Evolutionary conservation across 1,140 invertebrate genomes (phyloP), one percentile per base, ranked within the genome.

Genomic region (Micrasema longulum): DNA sequence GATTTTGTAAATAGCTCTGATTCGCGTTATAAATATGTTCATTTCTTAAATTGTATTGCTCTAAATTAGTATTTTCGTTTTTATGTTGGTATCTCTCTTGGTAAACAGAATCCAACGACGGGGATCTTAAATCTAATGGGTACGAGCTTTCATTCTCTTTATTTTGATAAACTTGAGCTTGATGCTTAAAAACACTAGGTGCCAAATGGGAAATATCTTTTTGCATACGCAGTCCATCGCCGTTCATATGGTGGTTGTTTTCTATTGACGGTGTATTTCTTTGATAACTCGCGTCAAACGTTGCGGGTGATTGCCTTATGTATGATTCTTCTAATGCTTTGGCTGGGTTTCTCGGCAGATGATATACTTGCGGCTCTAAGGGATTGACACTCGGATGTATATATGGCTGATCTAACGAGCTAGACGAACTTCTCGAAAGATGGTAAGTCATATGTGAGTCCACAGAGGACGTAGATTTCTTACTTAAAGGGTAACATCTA

Each of bases 361-460:
- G 71, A 36, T 76, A 76, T 11, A 75, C 74, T 72, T 75, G 77
- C 9, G 81, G 72, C 66, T 82, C 81, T 43, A 82, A 78, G 23
- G 81, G 81, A 18, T 81, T 81, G n/a, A 80, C 77, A 68, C 80
- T 82, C 11, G 80, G 80, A 63, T 80, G 80, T 48, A 82, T 78
- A 65, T 78, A 79, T 0, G 71, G 68, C 45, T 71, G 72, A 11
- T 76, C 73, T 6, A 78, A 26, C 9, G 76, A 77, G 57, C 76
- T 76, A 23, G 78, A 78, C 0, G 77, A 77, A 48, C 77, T 78
- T 31, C 76, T 75, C n/a, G 78, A 78, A 10, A 79, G 36, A 48
- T 77, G 75, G 48, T 77, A 79, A 9, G 77, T 76, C 66, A 70
- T 73, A 52, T 73, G 71, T 3, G 71, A 73, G 57, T 73, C 74